A percentile compares a stretch with the other conserved stretches of the same genome.
phyloP scores from a whole-genome alignment of 2,797 vertebrate genomes.

The Heterohyrax brucei region DNA sequence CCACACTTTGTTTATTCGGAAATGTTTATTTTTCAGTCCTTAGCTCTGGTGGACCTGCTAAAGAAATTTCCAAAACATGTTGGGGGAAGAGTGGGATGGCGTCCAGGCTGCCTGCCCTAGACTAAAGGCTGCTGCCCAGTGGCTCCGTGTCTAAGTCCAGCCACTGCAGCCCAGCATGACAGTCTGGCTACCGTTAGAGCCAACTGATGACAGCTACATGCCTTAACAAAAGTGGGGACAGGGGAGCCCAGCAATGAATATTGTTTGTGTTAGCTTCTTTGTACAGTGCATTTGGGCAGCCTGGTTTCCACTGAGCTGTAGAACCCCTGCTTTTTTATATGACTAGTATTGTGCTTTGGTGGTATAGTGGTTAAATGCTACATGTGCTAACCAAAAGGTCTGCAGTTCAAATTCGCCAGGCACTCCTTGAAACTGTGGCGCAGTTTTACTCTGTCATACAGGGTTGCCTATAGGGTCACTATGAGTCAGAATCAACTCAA shows the following conservation, averaged over 20 bases:
- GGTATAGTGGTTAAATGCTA: too few relatives aligned
- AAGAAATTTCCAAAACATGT: not conserved
- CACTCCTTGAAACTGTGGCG: too few relatives aligned
- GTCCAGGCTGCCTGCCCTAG: not conserved
- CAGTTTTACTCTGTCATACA: too few relatives aligned
- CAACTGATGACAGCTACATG: fast-evolving
- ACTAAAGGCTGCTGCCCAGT: not conserved
- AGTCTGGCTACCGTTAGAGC: not conserved
- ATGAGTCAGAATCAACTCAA: too few relatives aligned
- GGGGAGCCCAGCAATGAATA: fast-evolving
- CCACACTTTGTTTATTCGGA: not conserved
- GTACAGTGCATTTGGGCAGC: not conserved
- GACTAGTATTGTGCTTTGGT: too few relatives aligned
- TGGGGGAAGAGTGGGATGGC: not conserved
- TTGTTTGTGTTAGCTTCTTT: not conserved
- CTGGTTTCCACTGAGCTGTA: fast-evolving
- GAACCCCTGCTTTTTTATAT: too few relatives aligned
- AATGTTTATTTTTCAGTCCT: not conserved
- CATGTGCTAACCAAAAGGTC: too few relatives aligned
- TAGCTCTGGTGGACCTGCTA: not conserved
- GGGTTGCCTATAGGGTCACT: too few relatives aligned
- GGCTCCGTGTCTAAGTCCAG: not conserved
- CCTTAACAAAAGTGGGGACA: not conserved
- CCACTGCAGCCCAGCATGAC: fast-evolving
- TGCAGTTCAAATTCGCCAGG: too few relatives aligned